Base-by-base conservation (phyloP, 1,140 invertebrate species). In the Gryllus bimaculatus region DNA sequence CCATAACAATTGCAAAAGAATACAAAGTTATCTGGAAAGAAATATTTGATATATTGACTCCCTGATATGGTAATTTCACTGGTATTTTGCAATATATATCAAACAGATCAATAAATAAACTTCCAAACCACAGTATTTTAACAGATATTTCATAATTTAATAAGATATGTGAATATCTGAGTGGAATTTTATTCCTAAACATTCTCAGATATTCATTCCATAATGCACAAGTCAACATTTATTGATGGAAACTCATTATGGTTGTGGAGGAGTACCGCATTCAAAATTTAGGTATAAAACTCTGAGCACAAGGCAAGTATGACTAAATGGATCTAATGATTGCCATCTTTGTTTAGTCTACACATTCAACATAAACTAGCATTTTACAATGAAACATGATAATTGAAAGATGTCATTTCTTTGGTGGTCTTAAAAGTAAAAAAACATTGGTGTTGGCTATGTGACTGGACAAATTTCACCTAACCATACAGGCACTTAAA, bases 391-490 rank as follows among this genome's bases (percentile, higher is more conserved):
- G 54, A 66, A 39, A 66, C 54, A 66, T 66, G 26, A 66, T 66
- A 66, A 66, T 66, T 66, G 54, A 66, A 66, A 77, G 13, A 21
- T 84, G 84, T 84, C 83, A 83, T 83, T 83, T 82, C 81, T 82
- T 83, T 80, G 80, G 80, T 80, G 80, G 83, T 83, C 21, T 49
- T 21, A 74, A 79, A 54, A 74, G 20, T 73, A 79, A 79, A 39
- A 48, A 66, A 66, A 66, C 54, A 20, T 48, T 79, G 74, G 48
- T 48, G 66, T 73, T 79, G 78, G 78, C 78, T 73, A 79, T 75
- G 78, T 73, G 78, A 79, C 73, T 66, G 54, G 74, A 79, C 73
- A 79, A 79, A 74, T 75, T 75, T 79, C 78, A 79, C 78, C 54
- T 79, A 73, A 79, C 78, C 78, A 79, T 74, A 80, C 77, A 79